Percentiles rank a stretch among this genome's conserved stretches.
phyloP scores from a whole-genome alignment of 2,113 vertebrate genomes.

The Atrichornis clamosus region DNA sequence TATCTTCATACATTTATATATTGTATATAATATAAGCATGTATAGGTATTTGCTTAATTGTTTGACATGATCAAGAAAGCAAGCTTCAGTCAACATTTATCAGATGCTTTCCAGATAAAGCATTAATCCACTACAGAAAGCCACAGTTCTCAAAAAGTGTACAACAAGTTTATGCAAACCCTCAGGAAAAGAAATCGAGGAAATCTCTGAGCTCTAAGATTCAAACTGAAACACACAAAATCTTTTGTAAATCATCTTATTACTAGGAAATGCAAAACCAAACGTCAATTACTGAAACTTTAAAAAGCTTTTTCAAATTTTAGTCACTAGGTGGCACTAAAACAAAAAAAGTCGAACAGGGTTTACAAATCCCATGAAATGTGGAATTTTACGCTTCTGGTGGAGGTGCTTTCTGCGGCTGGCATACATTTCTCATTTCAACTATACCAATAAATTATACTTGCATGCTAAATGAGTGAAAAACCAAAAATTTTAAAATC shows the following conservation, averaged over 20 bases:
- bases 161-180: background rate
- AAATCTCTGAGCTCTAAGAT: background rate
- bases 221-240: background rate
- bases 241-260: background rate
- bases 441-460: background rate
- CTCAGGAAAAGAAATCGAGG: background rate
- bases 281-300: background rate
- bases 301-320: background rate
- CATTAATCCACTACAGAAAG: background rate
- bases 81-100: background rate
- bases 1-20: background rate
- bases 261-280: background rate
- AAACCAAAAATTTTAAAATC: background rate
- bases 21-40: background rate
- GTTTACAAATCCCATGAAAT: background rate
- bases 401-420: background rate
- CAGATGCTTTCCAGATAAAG: background rate
- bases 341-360: constrained; percentile 10
- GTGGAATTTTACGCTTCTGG: background rate
- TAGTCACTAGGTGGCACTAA: constrained; percentile 67
- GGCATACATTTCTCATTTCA: background rate
- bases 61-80: background rate
- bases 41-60: background rate
- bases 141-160: background rate
- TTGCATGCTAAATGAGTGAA: background rate